A percentile compares a stretch with the other conserved stretches of the same genome.
Conservation (phyloP, 2,797 vertebrate genomes). For the Malurus leucopterus region DNA sequence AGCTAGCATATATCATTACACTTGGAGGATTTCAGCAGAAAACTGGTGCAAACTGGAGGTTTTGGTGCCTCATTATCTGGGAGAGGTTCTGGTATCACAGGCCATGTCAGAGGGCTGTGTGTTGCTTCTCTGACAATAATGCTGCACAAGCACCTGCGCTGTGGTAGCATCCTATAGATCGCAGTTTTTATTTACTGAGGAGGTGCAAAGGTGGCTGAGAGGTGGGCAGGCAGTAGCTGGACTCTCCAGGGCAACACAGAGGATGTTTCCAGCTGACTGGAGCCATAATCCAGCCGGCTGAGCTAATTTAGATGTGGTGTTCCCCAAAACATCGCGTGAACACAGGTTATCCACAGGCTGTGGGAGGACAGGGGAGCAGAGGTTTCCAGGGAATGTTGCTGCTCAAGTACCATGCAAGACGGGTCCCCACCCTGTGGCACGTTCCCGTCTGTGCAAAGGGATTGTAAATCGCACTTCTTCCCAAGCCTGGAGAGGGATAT, state of each 20-base stretch:
- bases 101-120: rapidly evolving
- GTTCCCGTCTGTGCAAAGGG: rapidly evolving
- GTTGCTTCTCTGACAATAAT: neutral
- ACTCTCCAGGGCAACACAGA: neutral
- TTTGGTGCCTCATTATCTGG: neutral
- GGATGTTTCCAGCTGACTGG: neutral
- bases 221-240: neutral
- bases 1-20: rapidly evolving
- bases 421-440: neutral
- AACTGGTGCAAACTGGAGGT: neutral
- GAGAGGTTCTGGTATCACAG: neutral
- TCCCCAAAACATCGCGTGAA: neutral
- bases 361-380: neutral
- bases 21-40: neutral
- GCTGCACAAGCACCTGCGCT: neutral
- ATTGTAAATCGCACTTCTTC: neutral
- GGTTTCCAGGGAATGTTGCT: neutral
- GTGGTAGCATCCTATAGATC: neutral
- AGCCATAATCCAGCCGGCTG: neutral
- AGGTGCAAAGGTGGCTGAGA: neutral
- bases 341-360: neutral
- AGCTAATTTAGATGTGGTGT: neutral
- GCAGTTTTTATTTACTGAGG: neutral
- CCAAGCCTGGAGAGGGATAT: neutral
- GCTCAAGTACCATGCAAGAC: neutral